Evolutionary conservation across 2,888 invertebrate genomes (phyloP).

Genomic region (Netelia virgata): DNA sequence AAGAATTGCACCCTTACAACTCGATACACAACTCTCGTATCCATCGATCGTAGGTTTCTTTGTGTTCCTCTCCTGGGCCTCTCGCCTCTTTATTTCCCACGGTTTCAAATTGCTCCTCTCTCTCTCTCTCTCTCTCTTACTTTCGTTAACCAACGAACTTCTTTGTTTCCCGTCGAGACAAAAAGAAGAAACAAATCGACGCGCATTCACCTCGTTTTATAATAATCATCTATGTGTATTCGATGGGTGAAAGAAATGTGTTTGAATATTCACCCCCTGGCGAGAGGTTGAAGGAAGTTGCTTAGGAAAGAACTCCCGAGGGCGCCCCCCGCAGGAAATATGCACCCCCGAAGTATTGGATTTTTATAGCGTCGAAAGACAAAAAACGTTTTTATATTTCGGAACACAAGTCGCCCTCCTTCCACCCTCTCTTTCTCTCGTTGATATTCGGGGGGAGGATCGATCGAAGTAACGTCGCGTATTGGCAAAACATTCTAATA

Average conservation of each 20-base stretch:
- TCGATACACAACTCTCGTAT: background rate
- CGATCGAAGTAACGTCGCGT: conserved; percentile 16
- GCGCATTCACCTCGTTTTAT: background rate
- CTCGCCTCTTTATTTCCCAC: conserved; percentile 17
- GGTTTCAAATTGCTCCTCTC: background rate
- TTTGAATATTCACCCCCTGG: background rate
- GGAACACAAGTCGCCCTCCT: background rate
- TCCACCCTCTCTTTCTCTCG: conserved; percentile 1
- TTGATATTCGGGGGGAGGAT: background rate
- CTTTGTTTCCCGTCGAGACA: no score
- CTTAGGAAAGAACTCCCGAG: background rate
- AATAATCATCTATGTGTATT: background rate
- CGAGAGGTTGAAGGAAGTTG: background rate
- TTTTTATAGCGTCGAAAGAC: conserved; percentile 17
- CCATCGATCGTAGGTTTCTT: background rate
- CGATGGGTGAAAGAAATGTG: background rate
- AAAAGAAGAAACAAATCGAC: background rate
- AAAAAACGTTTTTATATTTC: conserved; percentile 14
- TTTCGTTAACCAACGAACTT: background rate
- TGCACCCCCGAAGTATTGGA: conserved; percentile 18
- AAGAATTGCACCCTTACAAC: background rate
- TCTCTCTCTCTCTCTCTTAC: conserved; percentile 1
- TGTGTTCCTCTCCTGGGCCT: background rate
- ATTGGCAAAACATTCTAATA: background rate
- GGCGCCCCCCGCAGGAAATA: no score